phyloP scores from a whole-genome alignment of 2,888 invertebrate genomes.

The Cantharis flavilabris region DNA sequence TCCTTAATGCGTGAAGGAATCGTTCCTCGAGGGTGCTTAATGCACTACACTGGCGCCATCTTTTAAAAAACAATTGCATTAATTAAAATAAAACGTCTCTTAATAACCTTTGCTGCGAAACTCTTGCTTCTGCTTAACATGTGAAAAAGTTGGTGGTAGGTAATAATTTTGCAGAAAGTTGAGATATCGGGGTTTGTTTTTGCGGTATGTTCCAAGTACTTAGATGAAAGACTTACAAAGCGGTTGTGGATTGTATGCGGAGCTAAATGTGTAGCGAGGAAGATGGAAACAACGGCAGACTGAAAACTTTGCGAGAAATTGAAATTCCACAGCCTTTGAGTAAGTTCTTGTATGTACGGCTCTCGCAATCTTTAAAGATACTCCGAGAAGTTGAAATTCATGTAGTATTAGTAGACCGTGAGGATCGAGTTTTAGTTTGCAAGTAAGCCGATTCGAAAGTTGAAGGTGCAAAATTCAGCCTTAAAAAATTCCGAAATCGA shows the following conservation, averaged over 20 bases:
- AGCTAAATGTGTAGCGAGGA: conserved; percentile 25
- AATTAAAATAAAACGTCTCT: background rate
- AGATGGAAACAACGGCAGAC: conserved; percentile 41
- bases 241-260: conserved; percentile 43
- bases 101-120: background rate
- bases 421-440: background rate
- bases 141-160: conserved; percentile 8
- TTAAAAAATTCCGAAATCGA: background rate
- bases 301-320: conserved; percentile 49
- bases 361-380: conserved; percentile 41
- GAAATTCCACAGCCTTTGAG: conserved; percentile 50
- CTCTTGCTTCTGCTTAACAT: background rate
- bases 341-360: conserved; percentile 37
- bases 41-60: background rate
- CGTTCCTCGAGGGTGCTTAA: background rate
- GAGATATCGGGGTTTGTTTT: conserved; percentile 29
- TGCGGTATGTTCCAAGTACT: conserved; percentile 43
- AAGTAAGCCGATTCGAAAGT: background rate
- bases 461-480: background rate
- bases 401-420: conserved; percentile 4
- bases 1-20: conserved; percentile 19
- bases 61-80: background rate
- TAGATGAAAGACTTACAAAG: conserved; percentile 46
- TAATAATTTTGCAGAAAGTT: conserved; percentile 17
- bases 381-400: conserved; percentile 32